Evolutionary conservation across 2,888 invertebrate species (phyloP).

Genomic region (Luperina testacea): DNA sequence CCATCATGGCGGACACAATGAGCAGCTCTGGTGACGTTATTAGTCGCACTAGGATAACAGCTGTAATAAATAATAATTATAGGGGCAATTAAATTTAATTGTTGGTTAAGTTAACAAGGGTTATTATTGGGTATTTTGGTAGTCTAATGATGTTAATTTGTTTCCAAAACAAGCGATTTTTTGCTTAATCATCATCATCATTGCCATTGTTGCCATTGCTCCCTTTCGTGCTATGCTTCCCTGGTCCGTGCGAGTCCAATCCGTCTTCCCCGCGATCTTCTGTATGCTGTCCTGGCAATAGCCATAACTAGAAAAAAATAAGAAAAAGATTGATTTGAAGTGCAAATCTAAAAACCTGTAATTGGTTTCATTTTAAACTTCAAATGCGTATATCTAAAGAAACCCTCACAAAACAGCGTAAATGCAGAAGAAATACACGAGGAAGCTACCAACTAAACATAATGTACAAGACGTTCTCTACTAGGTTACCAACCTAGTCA

Average conservation of each 20-base stretch:
- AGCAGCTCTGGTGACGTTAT: constrained; percentile 12
- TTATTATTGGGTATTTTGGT: not conserved
- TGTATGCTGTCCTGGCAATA: not conserved
- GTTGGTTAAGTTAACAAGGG: not conserved
- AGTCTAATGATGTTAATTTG: too few relatives aligned
- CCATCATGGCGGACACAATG: constrained; percentile 10
- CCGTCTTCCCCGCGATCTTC: not conserved
- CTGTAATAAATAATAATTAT: constrained; percentile 6
- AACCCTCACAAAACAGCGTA: too few relatives aligned
- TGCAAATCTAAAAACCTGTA: not conserved
- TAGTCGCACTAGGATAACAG: constrained; percentile 4
- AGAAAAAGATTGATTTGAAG: not conserved
- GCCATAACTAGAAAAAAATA: too few relatives aligned
- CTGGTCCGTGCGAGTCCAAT: too few relatives aligned
- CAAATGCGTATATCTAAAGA: not conserved
- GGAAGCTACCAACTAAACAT: not conserved
- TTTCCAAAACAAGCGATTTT: not conserved
- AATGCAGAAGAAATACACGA: not conserved
- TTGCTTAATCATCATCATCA: not conserved
- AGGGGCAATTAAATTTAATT: constrained; percentile 15
- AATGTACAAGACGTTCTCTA: not conserved
- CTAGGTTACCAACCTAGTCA: not conserved
- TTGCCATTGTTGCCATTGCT: not conserved
- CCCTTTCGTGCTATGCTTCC: not conserved
- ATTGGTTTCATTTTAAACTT: not conserved